Conservation (phyloP, 2,888 invertebrate genomes). For the Phragmatobia fuliginosa region DNA sequence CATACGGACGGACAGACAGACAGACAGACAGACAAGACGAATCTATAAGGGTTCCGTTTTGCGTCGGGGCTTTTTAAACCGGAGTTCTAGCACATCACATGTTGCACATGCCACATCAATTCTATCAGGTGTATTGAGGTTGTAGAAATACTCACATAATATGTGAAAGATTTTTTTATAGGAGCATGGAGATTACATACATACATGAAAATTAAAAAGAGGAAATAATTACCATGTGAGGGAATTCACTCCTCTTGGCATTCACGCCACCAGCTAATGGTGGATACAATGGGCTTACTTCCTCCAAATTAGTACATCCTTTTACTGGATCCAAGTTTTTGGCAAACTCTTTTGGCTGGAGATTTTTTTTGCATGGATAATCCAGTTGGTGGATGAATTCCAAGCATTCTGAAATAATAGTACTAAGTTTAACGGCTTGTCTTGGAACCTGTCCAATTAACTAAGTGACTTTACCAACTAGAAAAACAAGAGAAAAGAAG, state of each 20-base stretch:
- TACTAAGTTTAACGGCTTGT: not conserved
- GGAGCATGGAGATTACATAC: not conserved
- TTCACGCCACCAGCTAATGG: not conserved
- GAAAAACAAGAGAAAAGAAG: too few species aligned
- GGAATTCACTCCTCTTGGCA: conserved; percentile 13
- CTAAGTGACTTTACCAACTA: too few species aligned
- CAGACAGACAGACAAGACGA: too few species aligned
- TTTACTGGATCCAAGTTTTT: not conserved
- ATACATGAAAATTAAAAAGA: not conserved
- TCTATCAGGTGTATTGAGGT: too few species aligned
- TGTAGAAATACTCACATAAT: too few species aligned
- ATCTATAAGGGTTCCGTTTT: too few species aligned
- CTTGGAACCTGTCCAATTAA: not conserved
- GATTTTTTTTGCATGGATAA: conserved; percentile 10
- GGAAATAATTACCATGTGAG: conserved; percentile 19
- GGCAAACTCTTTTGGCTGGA: not conserved
- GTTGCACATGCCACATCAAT: too few species aligned
- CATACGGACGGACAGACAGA: too few species aligned
- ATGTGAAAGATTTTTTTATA: not conserved
- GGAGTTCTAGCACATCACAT: too few species aligned
- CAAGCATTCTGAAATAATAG: conserved; percentile 20
- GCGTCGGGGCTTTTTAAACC: too few species aligned
- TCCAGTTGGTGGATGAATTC: conserved; percentile 10
- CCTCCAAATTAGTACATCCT: not conserved
- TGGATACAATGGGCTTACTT: not conserved